Percentiles rank a stretch among this genome's conserved stretches.
Conservation (phyloP, 2,797 vertebrate species). For the Mionectes olivaceus region DNA sequence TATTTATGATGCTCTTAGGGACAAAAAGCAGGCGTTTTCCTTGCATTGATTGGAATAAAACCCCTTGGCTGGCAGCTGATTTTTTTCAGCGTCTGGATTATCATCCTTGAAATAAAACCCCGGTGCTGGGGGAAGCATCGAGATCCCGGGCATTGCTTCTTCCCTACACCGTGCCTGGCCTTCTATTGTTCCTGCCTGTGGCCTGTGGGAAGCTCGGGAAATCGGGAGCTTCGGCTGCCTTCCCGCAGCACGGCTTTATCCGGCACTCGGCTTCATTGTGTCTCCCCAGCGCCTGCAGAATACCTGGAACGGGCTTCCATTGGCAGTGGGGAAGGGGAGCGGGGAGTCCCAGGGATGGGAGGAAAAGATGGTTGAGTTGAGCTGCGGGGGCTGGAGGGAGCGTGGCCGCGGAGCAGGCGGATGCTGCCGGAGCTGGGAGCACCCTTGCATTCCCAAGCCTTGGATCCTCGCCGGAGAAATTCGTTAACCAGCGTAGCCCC, state of each 20-base stretch:
- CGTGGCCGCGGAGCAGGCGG: not conserved
- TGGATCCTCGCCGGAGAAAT: not conserved
- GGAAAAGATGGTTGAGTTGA: not conserved
- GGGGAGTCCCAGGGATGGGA: not conserved
- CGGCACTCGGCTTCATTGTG: not conserved
- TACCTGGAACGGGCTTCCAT: not conserved
- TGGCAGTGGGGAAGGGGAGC: accelerated
- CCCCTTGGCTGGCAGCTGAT: not conserved
- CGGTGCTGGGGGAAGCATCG: not conserved
- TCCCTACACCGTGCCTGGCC: not conserved
- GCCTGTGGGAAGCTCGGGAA: conserved; percentile 7
- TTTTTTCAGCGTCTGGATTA: not conserved
- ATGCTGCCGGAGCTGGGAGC: not conserved
- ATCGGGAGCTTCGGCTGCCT: not conserved
- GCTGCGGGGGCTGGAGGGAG: not conserved
- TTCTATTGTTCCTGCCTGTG: conserved; percentile 60
- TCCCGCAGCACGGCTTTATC: not conserved
- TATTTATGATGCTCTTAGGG: not conserved
- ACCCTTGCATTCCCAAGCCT: accelerated
- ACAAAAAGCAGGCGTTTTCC: not conserved
- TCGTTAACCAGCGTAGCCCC: not conserved
- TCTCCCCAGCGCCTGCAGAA: not conserved
- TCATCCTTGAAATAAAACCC: not conserved
- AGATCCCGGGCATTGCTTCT: not conserved
- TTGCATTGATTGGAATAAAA: not conserved